Evolutionary conservation across 2,797 vertebrate species (phyloP).

Genomic region (Hylomyscus alleni): DNA sequence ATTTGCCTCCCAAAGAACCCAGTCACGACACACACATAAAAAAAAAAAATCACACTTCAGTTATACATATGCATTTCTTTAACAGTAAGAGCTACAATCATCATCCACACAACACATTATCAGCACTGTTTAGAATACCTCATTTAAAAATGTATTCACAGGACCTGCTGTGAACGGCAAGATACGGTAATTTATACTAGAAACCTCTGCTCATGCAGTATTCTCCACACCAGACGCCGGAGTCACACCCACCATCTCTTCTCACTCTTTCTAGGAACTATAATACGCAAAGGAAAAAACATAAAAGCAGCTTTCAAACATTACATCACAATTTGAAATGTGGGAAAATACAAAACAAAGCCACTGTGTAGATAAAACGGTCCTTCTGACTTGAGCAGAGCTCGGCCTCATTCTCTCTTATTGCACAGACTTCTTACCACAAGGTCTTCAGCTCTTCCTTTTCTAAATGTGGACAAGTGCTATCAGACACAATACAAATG

Average conservation of each 20-base stretch:
- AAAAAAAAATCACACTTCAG: conserved; percentile 59
- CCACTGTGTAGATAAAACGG: conserved; percentile 84
- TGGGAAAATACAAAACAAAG: conserved; percentile 89
- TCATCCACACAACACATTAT: conserved; percentile 87
- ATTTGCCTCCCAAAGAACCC: conserved; percentile 51
- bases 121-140: conserved; percentile 85
- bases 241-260: conserved; percentile 89
- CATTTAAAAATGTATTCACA: conserved; percentile 89
- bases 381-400: conserved; percentile 85
- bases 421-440: conserved; percentile 97
- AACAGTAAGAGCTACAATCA: conserved; percentile 85
- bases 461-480: conserved; percentile 90
- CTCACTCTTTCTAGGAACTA: conserved; percentile 90
- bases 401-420: conserved; percentile 87
- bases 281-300: conserved; percentile 85
- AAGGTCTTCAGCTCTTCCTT: conserved; percentile 90
- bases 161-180: conserved; percentile 95
- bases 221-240: conserved; percentile 90
- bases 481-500: conserved; percentile 88
- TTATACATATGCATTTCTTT: conserved; percentile 80
- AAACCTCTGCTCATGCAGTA: conserved; percentile 92
- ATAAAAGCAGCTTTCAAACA: conserved; percentile 94
- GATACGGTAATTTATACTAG: conserved; percentile 87
- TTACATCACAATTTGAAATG: conserved; percentile 94
- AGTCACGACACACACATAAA: conserved; percentile 67